These are phyloP conservation scores for Brachionus koreanus DNA, from an alignment of 1,140 invertebrate genomes.

Conservation along the genomic window DNA sequence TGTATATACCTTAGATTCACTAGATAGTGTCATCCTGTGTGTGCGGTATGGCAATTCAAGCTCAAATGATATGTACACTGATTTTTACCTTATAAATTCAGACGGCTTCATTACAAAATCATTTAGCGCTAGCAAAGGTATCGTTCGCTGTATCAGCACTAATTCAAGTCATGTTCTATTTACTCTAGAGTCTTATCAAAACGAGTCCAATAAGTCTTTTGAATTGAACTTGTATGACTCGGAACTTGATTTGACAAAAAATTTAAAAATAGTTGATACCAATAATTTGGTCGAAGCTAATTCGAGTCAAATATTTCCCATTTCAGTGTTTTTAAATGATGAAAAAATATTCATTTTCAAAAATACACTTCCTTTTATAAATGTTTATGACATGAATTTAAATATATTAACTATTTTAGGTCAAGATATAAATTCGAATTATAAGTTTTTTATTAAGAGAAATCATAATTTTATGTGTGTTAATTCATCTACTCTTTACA, in stretches of 20 bases:
- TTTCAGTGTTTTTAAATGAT: background rate
- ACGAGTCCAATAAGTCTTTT: background rate
- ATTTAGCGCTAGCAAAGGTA: background rate
- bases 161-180: slow-evolving; percentile 18
- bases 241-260: background rate
- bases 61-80: background rate
- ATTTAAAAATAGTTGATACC: background rate
- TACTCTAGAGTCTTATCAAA: background rate
- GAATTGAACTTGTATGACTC: slow-evolving; percentile 10
- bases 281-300: background rate
- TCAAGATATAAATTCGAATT: slow-evolving; percentile 4
- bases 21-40: background rate
- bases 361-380: slow-evolving; percentile 20
- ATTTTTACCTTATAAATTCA: background rate
- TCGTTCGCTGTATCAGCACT: slow-evolving; percentile 3
- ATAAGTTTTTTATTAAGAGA: slow-evolving; percentile 11
- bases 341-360: slow-evolving; percentile 21
- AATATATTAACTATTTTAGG: slow-evolving; percentile 13
- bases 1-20: background rate
- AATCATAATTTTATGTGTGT: slow-evolving; percentile 13
- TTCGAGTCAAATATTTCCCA: background rate
- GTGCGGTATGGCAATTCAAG: background rate
- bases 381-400: slow-evolving; percentile 33
- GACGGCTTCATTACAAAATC: background rate
- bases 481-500: background rate